Percentiles rank a stretch among this genome's conserved stretches.
These are phyloP conservation scores for Drosophila repletoides DNA, from an alignment of 1,140 invertebrate genomes.

Conservation along the genomic window DNA sequence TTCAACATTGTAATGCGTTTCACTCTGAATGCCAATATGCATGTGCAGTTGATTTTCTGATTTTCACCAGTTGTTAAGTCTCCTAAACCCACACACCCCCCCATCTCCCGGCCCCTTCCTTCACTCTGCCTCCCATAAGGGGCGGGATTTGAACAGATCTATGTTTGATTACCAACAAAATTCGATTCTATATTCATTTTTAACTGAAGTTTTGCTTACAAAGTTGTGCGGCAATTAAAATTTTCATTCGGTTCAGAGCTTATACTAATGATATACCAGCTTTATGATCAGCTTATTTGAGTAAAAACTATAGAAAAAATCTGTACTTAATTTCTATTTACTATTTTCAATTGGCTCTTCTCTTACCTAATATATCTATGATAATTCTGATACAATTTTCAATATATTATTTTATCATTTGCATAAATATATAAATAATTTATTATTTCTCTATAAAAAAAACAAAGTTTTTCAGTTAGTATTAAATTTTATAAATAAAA, in stretches of 20 bases:
- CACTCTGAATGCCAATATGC: conserved; percentile 24
- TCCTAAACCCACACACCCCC: conserved; percentile 13
- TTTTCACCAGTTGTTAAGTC: conserved; percentile 37
- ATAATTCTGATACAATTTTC: no score
- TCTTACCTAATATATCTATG: no score
- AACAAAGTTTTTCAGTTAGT: no score
- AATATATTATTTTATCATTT: no score
- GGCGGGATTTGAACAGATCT: no score
- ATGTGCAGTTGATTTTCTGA: conserved; percentile 38
- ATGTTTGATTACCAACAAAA: conserved; percentile 32
- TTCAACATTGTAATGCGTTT: conserved; percentile 75
- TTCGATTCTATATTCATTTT: background rate
- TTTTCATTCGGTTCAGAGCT: conserved; percentile 17
- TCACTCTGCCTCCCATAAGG: no score
- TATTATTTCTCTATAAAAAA: no score
- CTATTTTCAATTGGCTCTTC: no score
- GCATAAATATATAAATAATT: no score
- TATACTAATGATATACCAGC: conserved; percentile 11
- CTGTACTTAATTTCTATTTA: no score
- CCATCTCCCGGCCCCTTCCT: no score
- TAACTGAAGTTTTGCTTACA: conserved; percentile 7
- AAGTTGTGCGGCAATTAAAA: conserved; percentile 26
- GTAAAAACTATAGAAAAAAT: background rate
- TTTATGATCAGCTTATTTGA: background rate
- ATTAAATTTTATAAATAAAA: no score